phyloP scores from a whole-genome alignment of 2,888 invertebrate genomes.

The Eutolmus rufibarbis region DNA sequence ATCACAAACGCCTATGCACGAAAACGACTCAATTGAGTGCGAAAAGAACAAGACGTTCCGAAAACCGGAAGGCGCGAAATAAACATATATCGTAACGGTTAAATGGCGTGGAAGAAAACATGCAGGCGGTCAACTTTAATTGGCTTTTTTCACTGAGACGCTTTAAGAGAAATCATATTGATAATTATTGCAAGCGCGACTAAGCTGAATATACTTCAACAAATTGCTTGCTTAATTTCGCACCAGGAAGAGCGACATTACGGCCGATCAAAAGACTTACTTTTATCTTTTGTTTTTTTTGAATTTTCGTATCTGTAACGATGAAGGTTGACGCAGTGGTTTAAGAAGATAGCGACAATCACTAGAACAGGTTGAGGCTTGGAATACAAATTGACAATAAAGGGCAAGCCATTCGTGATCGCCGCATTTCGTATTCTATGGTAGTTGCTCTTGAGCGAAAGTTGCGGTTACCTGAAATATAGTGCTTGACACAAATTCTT shows the following conservation, averaged over 20 bases:
- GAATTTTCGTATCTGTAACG: not conserved
- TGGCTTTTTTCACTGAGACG: not conserved
- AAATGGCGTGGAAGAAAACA: not conserved
- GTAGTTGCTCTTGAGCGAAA: not conserved
- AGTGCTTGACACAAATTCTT: not conserved
- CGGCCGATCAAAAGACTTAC: not conserved
- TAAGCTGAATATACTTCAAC: not conserved
- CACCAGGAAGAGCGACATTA: not conserved
- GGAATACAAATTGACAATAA: not conserved
- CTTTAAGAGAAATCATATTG: not conserved
- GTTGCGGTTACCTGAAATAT: not conserved
- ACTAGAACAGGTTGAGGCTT: not conserved
- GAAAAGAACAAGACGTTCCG: not conserved
- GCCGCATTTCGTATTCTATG: not conserved
- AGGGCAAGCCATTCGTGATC: not conserved
- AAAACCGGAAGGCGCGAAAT: not conserved
- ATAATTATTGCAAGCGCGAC: not conserved
- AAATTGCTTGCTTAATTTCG: not conserved
- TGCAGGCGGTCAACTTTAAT: not conserved
- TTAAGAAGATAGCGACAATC: not conserved
- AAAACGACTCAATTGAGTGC: not conserved
- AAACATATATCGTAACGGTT: not conserved
- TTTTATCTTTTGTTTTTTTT: not conserved
- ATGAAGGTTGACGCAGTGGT: not conserved
- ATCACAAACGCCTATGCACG: not conserved